Evolutionary conservation across 2,113 vertebrate genomes (phyloP).

Genomic region (Perccottus glenii): DNA sequence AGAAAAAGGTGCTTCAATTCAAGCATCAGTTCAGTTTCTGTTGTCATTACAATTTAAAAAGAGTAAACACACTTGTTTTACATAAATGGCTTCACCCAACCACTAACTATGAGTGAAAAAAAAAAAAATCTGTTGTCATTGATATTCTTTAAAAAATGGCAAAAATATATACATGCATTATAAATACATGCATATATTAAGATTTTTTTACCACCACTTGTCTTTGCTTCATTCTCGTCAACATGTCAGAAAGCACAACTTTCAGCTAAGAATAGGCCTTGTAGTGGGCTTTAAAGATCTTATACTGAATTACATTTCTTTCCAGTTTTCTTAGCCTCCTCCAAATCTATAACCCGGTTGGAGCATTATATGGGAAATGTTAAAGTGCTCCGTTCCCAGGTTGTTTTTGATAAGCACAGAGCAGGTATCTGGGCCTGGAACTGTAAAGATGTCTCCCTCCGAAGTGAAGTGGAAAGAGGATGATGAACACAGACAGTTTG

Average conservation of each 20-base stretch:
- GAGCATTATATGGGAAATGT: not conserved
- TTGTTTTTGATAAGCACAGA: not conserved
- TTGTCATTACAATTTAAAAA: no score
- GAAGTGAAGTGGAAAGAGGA: slow-evolving; percentile 1
- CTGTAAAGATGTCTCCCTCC: not conserved
- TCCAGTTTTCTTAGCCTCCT: not conserved
- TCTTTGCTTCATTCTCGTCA: not conserved
- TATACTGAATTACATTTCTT: not conserved
- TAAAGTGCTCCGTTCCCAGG: not conserved
- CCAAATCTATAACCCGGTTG: not conserved
- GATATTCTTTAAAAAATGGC: no score
- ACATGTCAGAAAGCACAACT: not conserved
- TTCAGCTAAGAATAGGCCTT: not conserved
- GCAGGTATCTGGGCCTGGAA: slow-evolving; percentile 9
- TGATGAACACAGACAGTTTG: not conserved
- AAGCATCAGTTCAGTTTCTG: no score
- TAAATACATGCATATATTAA: no score
- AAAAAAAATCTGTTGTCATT: no score
- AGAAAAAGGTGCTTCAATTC: no score
- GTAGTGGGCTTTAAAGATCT: not conserved
- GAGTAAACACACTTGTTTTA: no score
- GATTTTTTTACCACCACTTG: no score
- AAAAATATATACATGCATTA: no score
- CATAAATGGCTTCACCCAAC: no score
- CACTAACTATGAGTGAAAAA: no score